phyloP scores from a whole-genome alignment of 2,113 vertebrate genomes.

The Cathartes aura region DNA sequence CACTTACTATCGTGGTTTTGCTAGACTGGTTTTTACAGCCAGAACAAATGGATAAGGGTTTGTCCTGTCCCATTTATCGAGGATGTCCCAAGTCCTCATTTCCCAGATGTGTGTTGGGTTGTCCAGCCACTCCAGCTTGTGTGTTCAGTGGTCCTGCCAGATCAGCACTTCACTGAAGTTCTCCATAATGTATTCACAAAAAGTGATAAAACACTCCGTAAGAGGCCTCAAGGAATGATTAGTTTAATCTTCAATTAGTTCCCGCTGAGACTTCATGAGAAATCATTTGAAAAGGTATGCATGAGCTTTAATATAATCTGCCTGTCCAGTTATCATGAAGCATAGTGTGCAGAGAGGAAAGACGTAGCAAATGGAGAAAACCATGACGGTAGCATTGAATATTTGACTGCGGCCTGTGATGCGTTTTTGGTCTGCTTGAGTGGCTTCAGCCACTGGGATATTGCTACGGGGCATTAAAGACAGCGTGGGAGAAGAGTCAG shows the following conservation, averaged over 20 bases:
- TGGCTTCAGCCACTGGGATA: background rate
- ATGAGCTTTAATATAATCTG: background rate
- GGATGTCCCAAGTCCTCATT: background rate
- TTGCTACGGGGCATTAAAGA: background rate
- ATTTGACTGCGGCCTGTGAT: background rate
- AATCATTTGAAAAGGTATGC: conserved; percentile 34
- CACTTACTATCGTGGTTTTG: accelerated
- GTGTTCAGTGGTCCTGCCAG: background rate
- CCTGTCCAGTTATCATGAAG: background rate
- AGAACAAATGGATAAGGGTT: background rate
- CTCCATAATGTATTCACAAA: background rate
- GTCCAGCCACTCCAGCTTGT: background rate
- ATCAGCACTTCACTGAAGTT: conserved; percentile 4
- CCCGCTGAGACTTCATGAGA: conserved; percentile 47
- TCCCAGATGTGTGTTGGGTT: background rate
- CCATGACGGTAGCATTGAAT: background rate
- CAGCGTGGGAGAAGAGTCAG: accelerated
- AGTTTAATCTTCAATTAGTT: conserved; percentile 60
- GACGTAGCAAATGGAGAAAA: background rate
- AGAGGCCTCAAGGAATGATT: conserved; percentile 45
- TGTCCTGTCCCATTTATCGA: background rate
- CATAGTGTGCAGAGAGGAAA: background rate
- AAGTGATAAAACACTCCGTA: background rate
- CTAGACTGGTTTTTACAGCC: background rate
- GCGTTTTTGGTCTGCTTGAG: background rate